A percentile compares a stretch with the other conserved stretches of the same genome.
Evolutionary conservation across 2,888 invertebrate species (phyloP).

Genomic region (Falcaria lacertinaria): DNA sequence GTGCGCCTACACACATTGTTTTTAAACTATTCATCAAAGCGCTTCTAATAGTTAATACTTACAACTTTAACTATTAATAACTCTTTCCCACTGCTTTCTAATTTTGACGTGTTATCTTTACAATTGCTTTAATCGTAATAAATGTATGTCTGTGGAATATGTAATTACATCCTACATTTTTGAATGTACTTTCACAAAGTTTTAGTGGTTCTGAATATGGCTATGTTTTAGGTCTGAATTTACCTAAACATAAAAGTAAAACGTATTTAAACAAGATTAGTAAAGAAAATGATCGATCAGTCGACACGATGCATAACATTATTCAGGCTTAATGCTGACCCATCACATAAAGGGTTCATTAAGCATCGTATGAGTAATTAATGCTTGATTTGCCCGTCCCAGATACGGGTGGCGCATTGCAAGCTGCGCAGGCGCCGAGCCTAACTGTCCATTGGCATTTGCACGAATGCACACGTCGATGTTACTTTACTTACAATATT

Average conservation of each 20-base stretch:
- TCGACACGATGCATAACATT: neutral
- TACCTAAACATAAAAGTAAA: neutral
- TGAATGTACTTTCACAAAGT: neutral
- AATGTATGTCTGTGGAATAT: too few relatives aligned
- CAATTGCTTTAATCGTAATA: too few relatives aligned
- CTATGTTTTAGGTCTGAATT: neutral
- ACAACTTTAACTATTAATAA: neutral
- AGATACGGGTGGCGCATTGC: conserved; percentile 70
- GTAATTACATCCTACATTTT: too few relatives aligned
- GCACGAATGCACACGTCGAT: conserved; percentile 45
- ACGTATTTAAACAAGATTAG: neutral
- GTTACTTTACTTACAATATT: conserved; percentile 27
- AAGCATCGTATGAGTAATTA: conserved; percentile 64
- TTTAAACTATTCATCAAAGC: conserved; percentile 9
- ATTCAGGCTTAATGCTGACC: conserved; percentile 16
- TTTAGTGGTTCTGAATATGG: neutral
- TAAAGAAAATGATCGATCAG: neutral
- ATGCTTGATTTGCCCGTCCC: conserved; percentile 70
- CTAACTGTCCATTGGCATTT: conserved; percentile 73
- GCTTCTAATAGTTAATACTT: too few relatives aligned
- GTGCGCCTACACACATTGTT: conserved; percentile 13
- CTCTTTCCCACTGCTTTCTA: too few relatives aligned
- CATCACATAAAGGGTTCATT: conserved; percentile 52
- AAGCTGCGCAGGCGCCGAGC: conserved; percentile 66
- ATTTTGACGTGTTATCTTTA: too few relatives aligned